Evolutionary conservation across 2,797 vertebrate genomes (phyloP).

Genomic region (Rousettus madagascariensis): DNA sequence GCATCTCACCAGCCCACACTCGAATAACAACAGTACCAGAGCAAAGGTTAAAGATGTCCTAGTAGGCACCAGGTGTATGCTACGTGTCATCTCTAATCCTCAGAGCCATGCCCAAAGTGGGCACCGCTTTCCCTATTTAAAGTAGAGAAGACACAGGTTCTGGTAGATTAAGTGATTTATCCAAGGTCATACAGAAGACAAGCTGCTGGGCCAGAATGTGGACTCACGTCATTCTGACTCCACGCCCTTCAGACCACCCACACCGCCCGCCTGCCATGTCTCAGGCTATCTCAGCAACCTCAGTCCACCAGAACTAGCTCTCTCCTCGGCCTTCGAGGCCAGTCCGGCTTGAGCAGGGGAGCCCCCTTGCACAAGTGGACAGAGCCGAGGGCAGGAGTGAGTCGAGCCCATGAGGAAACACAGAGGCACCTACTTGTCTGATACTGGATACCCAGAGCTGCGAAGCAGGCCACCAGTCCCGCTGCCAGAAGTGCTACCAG

Average conservation of each 20-base stretch:
- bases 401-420: background rate
- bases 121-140: background rate
- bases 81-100: background rate
- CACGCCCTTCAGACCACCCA: background rate
- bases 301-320: accelerated
- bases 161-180: background rate
- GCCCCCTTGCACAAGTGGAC: background rate
- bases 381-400: background rate
- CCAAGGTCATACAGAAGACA: background rate
- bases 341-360: background rate
- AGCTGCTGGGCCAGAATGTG: background rate
- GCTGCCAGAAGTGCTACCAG: constrained; percentile 83
- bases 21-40: background rate
- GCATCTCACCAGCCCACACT: background rate
- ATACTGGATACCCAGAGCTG: constrained; percentile 90
- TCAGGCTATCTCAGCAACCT: background rate
- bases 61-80: background rate
- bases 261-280: accelerated
- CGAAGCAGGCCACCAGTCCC: constrained; percentile 86
- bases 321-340: background rate
- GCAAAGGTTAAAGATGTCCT: background rate
- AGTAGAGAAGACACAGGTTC: background rate
- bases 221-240: background rate
- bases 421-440: constrained; percentile 88
- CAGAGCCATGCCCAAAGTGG: background rate